Base-by-base conservation (phyloP, 2,113 vertebrate species). In the Cyrtonyx montezumae region DNA sequence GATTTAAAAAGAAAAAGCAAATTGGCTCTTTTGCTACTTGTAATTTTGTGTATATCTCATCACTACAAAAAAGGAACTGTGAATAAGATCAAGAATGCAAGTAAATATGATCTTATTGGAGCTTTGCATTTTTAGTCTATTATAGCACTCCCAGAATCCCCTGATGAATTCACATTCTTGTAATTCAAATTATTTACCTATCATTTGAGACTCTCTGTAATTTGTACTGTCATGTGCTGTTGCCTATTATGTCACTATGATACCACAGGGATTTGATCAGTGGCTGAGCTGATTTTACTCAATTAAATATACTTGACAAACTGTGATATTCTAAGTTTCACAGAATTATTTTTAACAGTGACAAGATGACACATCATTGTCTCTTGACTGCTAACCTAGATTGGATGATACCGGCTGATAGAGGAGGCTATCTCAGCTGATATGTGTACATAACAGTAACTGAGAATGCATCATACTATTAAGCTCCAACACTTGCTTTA, bases 221-320 rank as follows among this genome's bases (percentile, higher is more conserved):
- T 94, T 83, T 6, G 13, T 79, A 66, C 76, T 92, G 82, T 74
- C 91, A 77, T 65, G 22, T 88, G 67, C 36, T 96, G 76, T 59
- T 95, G 90, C 76, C 93, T 87, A 37, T 91, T 87, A 93, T 93
- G 69, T 78, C 88, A 84, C 90, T 45, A 32, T 61, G 92, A 87
- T 90, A 63, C 75, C 58, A n/a, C 32, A 63, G 79, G 76, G 76
- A 92, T 95, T 92, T 96, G 89, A 93, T 90, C 87, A 92, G 80
- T 91, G 78, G 67, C 88, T 92, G 90, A 80, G n/a, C 63, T 93
- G 67, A 79, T 94, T 97, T 88, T 94, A 63, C 76, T 87, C 93
- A 95, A 94, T 97, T 95, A 96, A 94, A 59, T 73, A 48, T 36
- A 94, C 75, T 91, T 77, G 85, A 95, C 83, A 94, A 96, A 91